Conservation (phyloP, 2,113 vertebrate species). For the Acrocephalus arundinaceus region DNA sequence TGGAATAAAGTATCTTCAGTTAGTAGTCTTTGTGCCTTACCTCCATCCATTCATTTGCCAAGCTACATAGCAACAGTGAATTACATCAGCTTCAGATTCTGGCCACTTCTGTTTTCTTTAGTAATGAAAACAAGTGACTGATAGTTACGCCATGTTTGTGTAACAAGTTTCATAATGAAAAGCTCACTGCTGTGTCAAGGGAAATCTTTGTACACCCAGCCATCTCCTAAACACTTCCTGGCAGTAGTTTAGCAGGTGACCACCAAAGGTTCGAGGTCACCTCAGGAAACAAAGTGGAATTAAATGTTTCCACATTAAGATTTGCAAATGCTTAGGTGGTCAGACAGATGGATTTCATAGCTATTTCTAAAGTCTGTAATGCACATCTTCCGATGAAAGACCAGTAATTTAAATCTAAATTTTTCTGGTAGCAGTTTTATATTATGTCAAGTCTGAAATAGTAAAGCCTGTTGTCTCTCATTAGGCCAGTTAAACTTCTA, state of each 20-base stretch:
- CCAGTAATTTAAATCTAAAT: not conserved
- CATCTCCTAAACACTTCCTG: not conserved
- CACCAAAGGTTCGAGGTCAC: not conserved
- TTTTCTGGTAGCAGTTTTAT: not conserved
- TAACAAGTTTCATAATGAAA: not conserved
- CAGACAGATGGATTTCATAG: not conserved
- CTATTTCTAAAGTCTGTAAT: not conserved
- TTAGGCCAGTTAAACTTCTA: not conserved
- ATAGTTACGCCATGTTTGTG: not conserved
- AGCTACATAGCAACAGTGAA: not conserved
- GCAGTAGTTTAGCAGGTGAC: not conserved
- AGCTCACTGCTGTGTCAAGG: not conserved
- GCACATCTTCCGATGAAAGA: not conserved
- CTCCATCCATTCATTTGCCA: not conserved
- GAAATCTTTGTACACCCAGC: not conserved
- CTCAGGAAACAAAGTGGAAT: slow-evolving; percentile 25
- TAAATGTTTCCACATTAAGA: slow-evolving; percentile 17
- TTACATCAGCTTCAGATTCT: not conserved
- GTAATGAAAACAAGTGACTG: not conserved
- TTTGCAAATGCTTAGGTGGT: not conserved
- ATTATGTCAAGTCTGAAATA: not conserved
- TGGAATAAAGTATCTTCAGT: not conserved
- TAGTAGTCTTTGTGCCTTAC: not conserved
- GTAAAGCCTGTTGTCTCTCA: not conserved
- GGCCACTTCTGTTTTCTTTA: not conserved